Evolutionary conservation across 2,888 invertebrate genomes (phyloP).

Genomic region (Galerucella calmariensis): DNA sequence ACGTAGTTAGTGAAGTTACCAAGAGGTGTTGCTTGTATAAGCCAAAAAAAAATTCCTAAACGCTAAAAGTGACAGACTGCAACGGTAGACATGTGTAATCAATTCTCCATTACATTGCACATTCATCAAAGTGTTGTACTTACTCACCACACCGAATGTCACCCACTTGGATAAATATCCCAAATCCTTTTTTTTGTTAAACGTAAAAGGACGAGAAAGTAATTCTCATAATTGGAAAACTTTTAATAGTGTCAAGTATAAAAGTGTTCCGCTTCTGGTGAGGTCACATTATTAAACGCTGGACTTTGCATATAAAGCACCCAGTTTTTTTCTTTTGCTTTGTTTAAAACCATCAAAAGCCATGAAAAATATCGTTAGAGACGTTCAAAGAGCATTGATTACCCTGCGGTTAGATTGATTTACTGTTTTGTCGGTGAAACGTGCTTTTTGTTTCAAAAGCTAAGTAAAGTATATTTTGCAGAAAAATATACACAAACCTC

Average conservation of each 20-base stretch:
- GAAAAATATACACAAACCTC: neutral
- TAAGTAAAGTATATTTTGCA: neutral
- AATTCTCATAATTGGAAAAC: neutral
- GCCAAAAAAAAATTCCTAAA: too few relatives aligned
- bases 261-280: slow-evolving; percentile 35
- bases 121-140: neutral
- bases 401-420: slow-evolving; percentile 41
- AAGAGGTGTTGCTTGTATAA: too few relatives aligned
- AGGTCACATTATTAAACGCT: slow-evolving; percentile 39
- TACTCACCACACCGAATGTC: too few relatives aligned
- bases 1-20: too few relatives aligned
- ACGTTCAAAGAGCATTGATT: slow-evolving; percentile 42
- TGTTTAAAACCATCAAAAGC: slow-evolving; percentile 36
- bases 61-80: too few relatives aligned
- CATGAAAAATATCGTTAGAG: slow-evolving; percentile 38
- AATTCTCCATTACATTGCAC: neutral
- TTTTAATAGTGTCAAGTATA: neutral
- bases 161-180: neutral
- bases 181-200: neutral
- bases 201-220: neutral
- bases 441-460: too few relatives aligned
- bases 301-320: slow-evolving; percentile 44
- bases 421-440: slow-evolving; percentile 21
- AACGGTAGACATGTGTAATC: neutral
- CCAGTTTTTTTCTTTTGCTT: slow-evolving; percentile 36